Evolutionary conservation across 37 sponge, comb jelly and placozoan species (phyloP).

Genomic region (Theonella swinhoei): DNA sequence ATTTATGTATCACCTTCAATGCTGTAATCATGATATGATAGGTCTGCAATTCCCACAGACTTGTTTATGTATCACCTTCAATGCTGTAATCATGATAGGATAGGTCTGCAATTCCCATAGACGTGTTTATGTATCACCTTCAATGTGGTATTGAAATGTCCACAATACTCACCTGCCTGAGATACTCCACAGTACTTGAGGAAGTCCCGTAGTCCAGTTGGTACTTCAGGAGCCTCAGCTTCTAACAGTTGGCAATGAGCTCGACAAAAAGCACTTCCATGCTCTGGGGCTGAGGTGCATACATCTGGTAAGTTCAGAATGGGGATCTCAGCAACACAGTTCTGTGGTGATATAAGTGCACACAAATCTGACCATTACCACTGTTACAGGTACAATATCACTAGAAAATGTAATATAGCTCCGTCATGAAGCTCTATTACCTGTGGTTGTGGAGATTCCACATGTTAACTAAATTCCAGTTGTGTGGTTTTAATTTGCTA

Average conservation of each 20-base stretch:
- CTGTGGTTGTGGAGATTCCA: too few species aligned
- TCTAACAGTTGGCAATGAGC: slow-evolving; percentile 41
- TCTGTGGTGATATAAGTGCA: slow-evolving; percentile 14
- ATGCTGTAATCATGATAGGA: too few species aligned
- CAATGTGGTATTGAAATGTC: too few species aligned
- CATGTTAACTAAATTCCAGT: too few species aligned
- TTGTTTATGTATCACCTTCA: too few species aligned
- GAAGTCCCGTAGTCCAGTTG: slow-evolving; percentile 24
- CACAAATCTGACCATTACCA: too few species aligned
- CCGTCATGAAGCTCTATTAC: background rate
- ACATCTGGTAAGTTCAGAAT: slow-evolving; percentile 38
- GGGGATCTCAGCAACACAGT: slow-evolving; percentile 36
- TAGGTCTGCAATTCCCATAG: too few species aligned
- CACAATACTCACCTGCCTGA: background rate
- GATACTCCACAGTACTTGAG: slow-evolving; percentile 38
- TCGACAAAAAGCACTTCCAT: slow-evolving; percentile 38
- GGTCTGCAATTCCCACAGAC: too few species aligned
- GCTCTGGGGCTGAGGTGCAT: slow-evolving; percentile 26
- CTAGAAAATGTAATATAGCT: background rate
- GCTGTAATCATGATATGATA: too few species aligned
- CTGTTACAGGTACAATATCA: background rate
- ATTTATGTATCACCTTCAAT: too few species aligned
- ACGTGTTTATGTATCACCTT: too few species aligned
- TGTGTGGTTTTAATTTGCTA: background rate
- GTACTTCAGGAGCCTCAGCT: slow-evolving; percentile 26